Percentiles rank a stretch among this genome's conserved stretches.
Evolutionary conservation across 1,140 invertebrate genomes (phyloP).

Genomic region (Lysiphlebus fabarum): DNA sequence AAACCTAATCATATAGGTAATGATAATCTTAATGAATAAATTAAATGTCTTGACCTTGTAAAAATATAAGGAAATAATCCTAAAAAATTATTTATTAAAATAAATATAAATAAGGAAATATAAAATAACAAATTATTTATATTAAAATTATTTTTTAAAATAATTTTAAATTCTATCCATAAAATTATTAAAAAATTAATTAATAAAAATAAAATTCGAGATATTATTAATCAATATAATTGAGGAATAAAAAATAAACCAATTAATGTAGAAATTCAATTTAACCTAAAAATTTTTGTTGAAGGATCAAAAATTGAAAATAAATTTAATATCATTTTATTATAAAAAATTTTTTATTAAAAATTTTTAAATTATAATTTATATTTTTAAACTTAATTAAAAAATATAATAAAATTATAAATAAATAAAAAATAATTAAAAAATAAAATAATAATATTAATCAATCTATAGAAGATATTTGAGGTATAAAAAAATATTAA

Average conservation of each 20-base stretch:
- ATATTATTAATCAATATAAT: conserved; percentile 1
- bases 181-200: conserved; percentile 28
- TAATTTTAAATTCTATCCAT: conserved; percentile 44
- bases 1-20: conserved; percentile 62
- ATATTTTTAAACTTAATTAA: conserved; percentile 55
- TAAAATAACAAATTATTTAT: conserved; percentile 56
- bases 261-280: conserved; percentile 11
- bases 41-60: conserved; percentile 61
- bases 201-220: too few relatives aligned
- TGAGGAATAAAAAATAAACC: neutral
- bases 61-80: conserved; percentile 68
- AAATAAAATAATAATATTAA: conserved; percentile 6
- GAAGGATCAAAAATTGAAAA: conserved; percentile 33
- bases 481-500: conserved; percentile 34
- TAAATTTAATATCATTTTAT: conserved; percentile 32
- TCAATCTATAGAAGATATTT: conserved; percentile 33
- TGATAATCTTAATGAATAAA: conserved; percentile 48
- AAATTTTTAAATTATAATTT: conserved; percentile 57
- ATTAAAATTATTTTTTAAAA: conserved; percentile 56
- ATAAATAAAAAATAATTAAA: conserved; percentile 8
- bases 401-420: conserved; percentile 30
- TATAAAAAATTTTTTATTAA: conserved; percentile 32
- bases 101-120: conserved; percentile 54
- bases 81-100: conserved; percentile 63
- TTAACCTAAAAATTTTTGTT: conserved; percentile 9